phyloP scores from a whole-genome alignment of 2,113 vertebrate species.

The Aegotheles bennettii region DNA sequence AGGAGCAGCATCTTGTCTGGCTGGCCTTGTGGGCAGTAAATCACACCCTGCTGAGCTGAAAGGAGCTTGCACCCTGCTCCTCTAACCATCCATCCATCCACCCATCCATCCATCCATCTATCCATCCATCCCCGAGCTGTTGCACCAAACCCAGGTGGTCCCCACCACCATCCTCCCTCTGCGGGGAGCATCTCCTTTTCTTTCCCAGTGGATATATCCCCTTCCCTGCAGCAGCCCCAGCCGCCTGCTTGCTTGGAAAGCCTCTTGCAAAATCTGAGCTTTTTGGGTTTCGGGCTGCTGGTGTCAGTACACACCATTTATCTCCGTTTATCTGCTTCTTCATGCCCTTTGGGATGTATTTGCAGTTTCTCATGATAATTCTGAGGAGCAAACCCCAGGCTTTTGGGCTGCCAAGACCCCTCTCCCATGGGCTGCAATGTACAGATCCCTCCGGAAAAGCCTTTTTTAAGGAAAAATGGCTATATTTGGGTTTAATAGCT shows the following conservation, averaged over 20 bases:
- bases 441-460: neutral
- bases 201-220: rapidly evolving
- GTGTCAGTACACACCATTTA: neutral
- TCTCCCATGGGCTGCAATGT: neutral
- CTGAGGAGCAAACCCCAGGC: neutral
- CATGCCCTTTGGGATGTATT: neutral
- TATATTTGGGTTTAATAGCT: neutral
- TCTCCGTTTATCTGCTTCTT: neutral
- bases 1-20: neutral
- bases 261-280: neutral
- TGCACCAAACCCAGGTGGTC: neutral
- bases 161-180: neutral
- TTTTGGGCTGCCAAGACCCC: neutral
- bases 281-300: neutral
- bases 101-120: neutral
- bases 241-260: neutral
- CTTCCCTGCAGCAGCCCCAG: neutral
- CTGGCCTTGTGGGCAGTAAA: neutral
- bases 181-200: neutral
- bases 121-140: neutral
- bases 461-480: neutral
- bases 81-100: too few relatives aligned
- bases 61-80: neutral
- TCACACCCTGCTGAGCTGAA: neutral
- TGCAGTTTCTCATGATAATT: neutral